A percentile compares a stretch with the other conserved stretches of the same genome.
phyloP scores from a whole-genome alignment of 2,888 invertebrate genomes.

The Aspidiotus rigidus region DNA sequence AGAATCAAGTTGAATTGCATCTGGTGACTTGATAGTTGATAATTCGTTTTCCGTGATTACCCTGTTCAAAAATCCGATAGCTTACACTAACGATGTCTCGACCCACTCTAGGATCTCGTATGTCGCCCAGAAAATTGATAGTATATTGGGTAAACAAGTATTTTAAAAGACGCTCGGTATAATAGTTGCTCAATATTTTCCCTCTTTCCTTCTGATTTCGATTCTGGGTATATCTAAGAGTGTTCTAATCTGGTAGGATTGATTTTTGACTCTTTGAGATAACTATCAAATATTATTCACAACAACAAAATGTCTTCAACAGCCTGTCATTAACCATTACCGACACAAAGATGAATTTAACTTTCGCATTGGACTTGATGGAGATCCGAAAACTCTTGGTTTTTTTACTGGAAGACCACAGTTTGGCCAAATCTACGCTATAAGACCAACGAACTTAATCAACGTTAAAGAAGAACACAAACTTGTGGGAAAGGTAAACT shows the following conservation, averaged over 20 bases:
- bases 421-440: slow-evolving; percentile 39
- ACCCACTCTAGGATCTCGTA: too few relatives aligned
- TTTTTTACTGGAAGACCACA: slow-evolving; percentile 41
- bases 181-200: background rate
- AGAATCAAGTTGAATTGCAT: background rate
- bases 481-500: slow-evolving; percentile 40
- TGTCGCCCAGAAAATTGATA: background rate
- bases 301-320: slow-evolving; percentile 34
- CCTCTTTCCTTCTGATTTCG: background rate
- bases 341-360: slow-evolving; percentile 45
- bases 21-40: background rate
- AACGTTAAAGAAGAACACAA: slow-evolving; percentile 42
- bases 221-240: too few relatives aligned
- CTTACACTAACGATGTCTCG: too few relatives aligned
- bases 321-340: slow-evolving; percentile 42
- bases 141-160: background rate
- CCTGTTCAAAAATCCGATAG: too few relatives aligned
- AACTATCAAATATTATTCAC: too few relatives aligned
- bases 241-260: too few relatives aligned
- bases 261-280: too few relatives aligned
- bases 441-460: slow-evolving; percentile 41
- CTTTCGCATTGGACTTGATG: slow-evolving; percentile 42
- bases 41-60: background rate
- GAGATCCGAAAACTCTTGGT: slow-evolving; percentile 43
- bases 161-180: background rate